Evolutionary conservation across 1,140 invertebrate species (phyloP).

Genomic region (Rhagoletis pomonella): DNA sequence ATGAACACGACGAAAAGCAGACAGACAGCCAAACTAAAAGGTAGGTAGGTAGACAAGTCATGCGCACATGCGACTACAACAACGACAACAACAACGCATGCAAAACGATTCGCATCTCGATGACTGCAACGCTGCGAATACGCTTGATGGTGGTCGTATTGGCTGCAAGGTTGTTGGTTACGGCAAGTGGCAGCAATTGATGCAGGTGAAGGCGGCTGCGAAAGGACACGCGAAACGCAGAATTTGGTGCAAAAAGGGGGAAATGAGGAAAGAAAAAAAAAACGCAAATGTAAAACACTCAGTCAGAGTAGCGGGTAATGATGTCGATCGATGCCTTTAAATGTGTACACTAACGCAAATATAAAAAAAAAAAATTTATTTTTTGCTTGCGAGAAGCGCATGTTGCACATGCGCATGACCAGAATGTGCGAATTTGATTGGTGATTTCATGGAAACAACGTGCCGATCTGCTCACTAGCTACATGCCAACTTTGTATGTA

Average conservation of each 20-base stretch:
- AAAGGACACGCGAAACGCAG: conserved; percentile 24
- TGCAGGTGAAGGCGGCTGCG: background rate
- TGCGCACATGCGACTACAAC: no score
- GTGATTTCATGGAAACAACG: conserved; percentile 49
- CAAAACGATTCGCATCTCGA: no score
- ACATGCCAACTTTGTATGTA: background rate
- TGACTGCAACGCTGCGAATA: no score
- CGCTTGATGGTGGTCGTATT: background rate
- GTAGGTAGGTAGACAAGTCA: background rate
- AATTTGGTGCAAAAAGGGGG: background rate
- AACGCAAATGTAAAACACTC: conserved; percentile 10
- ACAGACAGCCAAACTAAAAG: background rate
- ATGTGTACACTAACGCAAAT: no score
- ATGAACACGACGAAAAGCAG: conserved; percentile 40
- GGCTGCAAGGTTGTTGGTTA: background rate
- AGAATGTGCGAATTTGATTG: conserved; percentile 51
- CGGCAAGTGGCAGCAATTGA: conserved; percentile 16
- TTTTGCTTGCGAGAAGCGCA: conserved; percentile 31
- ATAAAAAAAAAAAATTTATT: background rate
- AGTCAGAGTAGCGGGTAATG: background rate
- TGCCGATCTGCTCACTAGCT: background rate
- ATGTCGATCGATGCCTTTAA: background rate
- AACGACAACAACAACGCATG: no score
- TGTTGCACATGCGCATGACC: conserved; percentile 46
- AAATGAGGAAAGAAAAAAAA: background rate